Conservation (phyloP, 2,797 vertebrate species). For the Macropodus opercularis region DNA sequence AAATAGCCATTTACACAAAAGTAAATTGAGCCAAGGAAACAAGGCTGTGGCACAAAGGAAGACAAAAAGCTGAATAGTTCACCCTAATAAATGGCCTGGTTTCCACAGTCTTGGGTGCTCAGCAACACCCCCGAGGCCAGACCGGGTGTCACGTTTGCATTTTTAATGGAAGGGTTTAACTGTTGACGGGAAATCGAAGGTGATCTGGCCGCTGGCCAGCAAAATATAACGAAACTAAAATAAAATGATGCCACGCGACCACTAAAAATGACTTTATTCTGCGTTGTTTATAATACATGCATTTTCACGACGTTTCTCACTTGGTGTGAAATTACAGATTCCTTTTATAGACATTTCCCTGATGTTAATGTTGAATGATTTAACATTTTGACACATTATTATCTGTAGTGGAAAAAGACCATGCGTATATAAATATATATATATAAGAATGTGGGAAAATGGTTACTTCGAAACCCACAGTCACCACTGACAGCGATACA, state of each 20-base stretch:
- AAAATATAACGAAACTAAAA: background rate
- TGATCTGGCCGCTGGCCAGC: background rate
- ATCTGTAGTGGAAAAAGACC: too few species aligned
- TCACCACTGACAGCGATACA: too few species aligned
- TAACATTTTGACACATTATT: too few species aligned
- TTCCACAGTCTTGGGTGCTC: slow-evolving; percentile 45
- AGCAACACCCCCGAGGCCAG: slow-evolving; percentile 20
- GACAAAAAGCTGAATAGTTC: slow-evolving; percentile 42
- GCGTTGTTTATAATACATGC: too few species aligned
- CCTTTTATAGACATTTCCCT: too few species aligned
- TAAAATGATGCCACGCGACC: background rate
- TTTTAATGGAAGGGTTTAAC: background rate
- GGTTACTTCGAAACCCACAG: too few species aligned
- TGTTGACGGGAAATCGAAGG: background rate
- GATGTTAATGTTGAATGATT: too few species aligned
- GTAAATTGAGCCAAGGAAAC: slow-evolving; percentile 50
- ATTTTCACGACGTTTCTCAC: too few species aligned
- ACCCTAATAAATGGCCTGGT: slow-evolving; percentile 65
- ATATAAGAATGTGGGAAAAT: too few species aligned
- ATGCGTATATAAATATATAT: too few species aligned
- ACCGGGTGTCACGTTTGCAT: slow-evolving; percentile 1
- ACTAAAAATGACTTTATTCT: too few species aligned
- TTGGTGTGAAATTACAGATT: too few species aligned
- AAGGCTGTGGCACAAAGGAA: slow-evolving; percentile 35
- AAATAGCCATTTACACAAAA: slow-evolving; percentile 35